Base-by-base conservation (phyloP, 2,888 invertebrate species). In the Platypus cylindrus region DNA sequence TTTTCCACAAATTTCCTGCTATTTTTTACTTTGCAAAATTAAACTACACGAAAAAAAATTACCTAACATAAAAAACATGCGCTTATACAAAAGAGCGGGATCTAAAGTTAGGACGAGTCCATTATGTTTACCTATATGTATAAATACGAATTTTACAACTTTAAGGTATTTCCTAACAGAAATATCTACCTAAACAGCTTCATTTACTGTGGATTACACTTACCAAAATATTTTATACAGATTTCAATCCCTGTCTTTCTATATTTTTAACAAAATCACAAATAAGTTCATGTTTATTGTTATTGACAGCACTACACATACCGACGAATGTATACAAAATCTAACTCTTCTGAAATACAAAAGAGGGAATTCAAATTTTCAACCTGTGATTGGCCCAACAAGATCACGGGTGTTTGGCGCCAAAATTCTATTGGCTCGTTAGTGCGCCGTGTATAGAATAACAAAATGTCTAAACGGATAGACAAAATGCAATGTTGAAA, bases 181-280 rank as follows among this genome's bases (percentile, higher is more conserved):
- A 62, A 58, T 50, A 45, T 34, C 36, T 17, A 24, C 18, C 22
- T 45, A 52, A 47, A 47, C 51, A 51, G 39, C 41, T 43, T 38
- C 35, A 37, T 40, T 53, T 51, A 52, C 47, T 41, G 40, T 16
- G 29, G 18, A 22, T 24, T 39, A 37, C 50, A 75, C 78, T 75
- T 66, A 78, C 78, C 68, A 71, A 70, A 69, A 73, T 71, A 68
- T 72, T 75, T 66, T 67, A 68, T 50, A 64, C 58, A 62, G 70
- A 69, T 63, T 71, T 71, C 68, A 74, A 70, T 66, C 69, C 69
- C 65, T 71, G 76, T 68, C 74, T 68, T 58, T 67, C 62, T 51
- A 71, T 70, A 68, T 70, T 76, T 68, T 73, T 75, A 70, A 71
- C 69, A 65, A 77, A 68, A 70, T 78, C 66, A 71, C 73, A 73